These are phyloP conservation scores for Sminthopsis crassicaudata DNA, from an alignment of 2,113 vertebrate species.

Conservation along the genomic window DNA sequence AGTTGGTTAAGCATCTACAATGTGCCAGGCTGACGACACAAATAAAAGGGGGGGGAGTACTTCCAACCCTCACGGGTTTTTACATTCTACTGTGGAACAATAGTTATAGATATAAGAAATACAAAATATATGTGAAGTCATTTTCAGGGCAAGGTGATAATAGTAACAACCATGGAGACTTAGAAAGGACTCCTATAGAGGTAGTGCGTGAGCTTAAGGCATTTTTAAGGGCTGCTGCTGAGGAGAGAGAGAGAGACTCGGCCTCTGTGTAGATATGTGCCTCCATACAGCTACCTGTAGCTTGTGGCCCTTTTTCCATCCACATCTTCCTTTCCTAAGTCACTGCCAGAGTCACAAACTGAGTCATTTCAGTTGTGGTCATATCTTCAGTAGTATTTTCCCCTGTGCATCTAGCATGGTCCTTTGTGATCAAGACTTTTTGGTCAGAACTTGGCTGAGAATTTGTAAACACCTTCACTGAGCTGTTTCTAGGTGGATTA, in stretches of 20 bases:
- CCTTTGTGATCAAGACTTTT: neutral
- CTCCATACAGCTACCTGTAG: too few species aligned
- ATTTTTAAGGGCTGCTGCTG: neutral
- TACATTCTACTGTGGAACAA: neutral
- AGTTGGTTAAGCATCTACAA: neutral
- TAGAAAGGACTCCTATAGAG: neutral
- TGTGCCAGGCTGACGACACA: neutral
- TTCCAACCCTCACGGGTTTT: neutral
- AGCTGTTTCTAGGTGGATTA: neutral
- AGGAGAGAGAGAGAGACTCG: neutral
- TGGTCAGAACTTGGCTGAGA: neutral
- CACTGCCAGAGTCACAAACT: neutral
- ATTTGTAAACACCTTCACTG: conserved; percentile 4
- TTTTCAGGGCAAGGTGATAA: neutral
- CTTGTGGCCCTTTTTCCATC: too few species aligned
- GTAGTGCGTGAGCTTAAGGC: neutral
- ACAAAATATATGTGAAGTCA: neutral
- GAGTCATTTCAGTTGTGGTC: too few species aligned
- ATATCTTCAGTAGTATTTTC: neutral
- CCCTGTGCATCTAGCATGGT: neutral
- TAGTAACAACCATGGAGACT: neutral
- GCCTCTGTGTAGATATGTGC: neutral
- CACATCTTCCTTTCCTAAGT: conserved; percentile 1
- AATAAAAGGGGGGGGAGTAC: neutral
- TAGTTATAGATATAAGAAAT: conserved; percentile 1